Percentiles rank a stretch among this genome's conserved stretches.
Evolutionary conservation across 1,140 invertebrate genomes (phyloP).

Genomic region (Anastrepha obliqua): DNA sequence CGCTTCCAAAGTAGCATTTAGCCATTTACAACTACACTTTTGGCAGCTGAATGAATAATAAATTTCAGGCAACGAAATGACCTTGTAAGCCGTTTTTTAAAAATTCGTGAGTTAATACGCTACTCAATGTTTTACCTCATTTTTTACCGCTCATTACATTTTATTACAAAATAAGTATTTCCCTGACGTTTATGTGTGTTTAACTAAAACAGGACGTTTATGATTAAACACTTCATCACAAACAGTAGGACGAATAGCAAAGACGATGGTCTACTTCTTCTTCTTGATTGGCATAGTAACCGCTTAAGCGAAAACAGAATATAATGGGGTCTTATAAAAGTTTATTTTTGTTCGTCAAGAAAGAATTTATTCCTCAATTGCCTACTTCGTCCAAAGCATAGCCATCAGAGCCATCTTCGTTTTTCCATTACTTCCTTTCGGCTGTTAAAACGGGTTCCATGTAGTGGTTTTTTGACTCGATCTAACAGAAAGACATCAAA

Average conservation of each 20-base stretch:
- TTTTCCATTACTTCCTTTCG: too few species aligned
- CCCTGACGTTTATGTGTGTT: not conserved
- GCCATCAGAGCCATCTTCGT: too few species aligned
- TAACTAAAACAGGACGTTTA: not conserved
- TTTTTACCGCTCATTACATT: constrained; percentile 31
- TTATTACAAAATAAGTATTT: constrained; percentile 44
- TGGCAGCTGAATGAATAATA: constrained; percentile 18
- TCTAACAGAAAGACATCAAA: too few species aligned
- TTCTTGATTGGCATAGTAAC: too few species aligned
- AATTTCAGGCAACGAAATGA: not conserved
- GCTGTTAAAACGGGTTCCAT: too few species aligned
- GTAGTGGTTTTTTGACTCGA: too few species aligned
- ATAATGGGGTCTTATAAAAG: too few species aligned
- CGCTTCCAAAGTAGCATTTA: not conserved
- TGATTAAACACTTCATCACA: not conserved
- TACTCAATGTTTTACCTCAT: constrained; percentile 14
- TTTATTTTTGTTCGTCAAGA: too few species aligned
- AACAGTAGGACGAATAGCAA: not conserved
- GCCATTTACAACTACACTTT: not conserved
- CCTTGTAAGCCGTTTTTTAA: constrained; percentile 31
- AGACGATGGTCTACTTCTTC: too few species aligned
- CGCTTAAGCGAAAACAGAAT: too few species aligned
- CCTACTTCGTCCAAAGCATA: too few species aligned
- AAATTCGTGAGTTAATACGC: not conserved
- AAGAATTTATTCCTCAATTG: too few species aligned